Evolutionary conservation across 2,797 vertebrate genomes (phyloP).

Genomic region (Thalassophryne amazonica): DNA sequence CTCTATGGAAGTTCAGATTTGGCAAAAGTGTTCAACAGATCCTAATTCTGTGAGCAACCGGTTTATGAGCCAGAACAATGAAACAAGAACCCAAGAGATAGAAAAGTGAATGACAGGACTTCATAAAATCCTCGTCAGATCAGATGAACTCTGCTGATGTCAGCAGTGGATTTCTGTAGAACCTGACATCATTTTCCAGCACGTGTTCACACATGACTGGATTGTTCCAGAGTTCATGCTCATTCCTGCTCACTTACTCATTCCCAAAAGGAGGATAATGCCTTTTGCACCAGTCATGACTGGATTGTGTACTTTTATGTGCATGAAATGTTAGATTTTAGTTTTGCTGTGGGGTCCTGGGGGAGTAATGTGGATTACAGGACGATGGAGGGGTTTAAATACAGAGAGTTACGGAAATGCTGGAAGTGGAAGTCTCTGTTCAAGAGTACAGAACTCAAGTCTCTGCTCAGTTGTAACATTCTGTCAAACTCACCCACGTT

Average conservation of each 20-base stretch:
- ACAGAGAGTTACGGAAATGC: not conserved
- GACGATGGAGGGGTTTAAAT: slow-evolving; percentile 14
- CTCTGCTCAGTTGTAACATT: slow-evolving; percentile 15
- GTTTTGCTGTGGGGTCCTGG: slow-evolving; percentile 24
- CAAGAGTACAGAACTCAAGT: slow-evolving; percentile 9
- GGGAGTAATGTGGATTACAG: slow-evolving; percentile 51
- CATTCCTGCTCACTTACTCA: slow-evolving; percentile 14
- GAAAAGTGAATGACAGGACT: not conserved
- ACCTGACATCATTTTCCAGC: slow-evolving; percentile 28
- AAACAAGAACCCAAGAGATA: not conserved
- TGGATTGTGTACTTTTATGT: slow-evolving; percentile 18
- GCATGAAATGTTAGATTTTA: slow-evolving; percentile 40
- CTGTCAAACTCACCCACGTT: slow-evolving; percentile 46
- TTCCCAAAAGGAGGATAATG: slow-evolving; percentile 40
- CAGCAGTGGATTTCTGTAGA: slow-evolving; percentile 8
- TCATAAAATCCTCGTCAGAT: not conserved
- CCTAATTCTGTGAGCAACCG: too few species aligned
- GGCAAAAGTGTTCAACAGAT: too few species aligned
- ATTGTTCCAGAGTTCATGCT: slow-evolving; percentile 40
- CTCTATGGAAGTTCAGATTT: too few species aligned
- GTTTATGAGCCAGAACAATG: too few species aligned
- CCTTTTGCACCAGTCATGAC: slow-evolving; percentile 42
- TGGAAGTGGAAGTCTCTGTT: slow-evolving; percentile 5
- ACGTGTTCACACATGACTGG: slow-evolving; percentile 18
- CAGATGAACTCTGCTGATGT: not conserved